Conservation (phyloP, 2,888 invertebrate species). For the Caenorhabditis japonica region DNA sequence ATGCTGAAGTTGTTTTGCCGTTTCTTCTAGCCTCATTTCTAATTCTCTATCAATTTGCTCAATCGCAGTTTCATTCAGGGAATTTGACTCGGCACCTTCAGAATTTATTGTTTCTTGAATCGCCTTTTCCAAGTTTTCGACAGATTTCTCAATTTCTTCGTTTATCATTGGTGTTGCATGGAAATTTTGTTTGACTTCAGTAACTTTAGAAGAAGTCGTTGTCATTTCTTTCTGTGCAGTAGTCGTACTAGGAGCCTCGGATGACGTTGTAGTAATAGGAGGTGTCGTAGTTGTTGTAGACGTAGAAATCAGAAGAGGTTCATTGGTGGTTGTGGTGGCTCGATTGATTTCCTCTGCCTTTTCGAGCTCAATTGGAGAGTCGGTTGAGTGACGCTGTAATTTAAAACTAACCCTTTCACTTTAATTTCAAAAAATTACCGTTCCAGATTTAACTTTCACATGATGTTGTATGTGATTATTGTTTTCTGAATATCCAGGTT, state of each 20-base stretch:
- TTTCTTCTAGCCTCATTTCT: conserved; percentile 39
- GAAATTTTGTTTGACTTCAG: not conserved
- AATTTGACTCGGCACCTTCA: conserved; percentile 2
- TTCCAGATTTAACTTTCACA: conserved; percentile 34
- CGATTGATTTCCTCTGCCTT: conserved; percentile 43
- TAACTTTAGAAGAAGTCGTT: not conserved
- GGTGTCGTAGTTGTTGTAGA: conserved; percentile 1
- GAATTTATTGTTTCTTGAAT: conserved; percentile 29
- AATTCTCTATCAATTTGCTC: conserved; percentile 23
- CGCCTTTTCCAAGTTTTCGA: conserved; percentile 41
- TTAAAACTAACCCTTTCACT: not conserved
- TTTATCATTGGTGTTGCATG: conserved; percentile 2
- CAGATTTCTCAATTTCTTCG: conserved; percentile 43
- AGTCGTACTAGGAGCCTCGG: not conserved
- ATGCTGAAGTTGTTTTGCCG: conserved; percentile 42
- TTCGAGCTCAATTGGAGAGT: conserved; percentile 40
- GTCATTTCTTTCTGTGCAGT: conserved; percentile 1
- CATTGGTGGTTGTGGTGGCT: conserved; percentile 3
- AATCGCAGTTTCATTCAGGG: conserved; percentile 3
- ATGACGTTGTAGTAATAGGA: not conserved
- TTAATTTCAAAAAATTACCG: conserved; percentile 3
- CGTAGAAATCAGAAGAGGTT: conserved; percentile 12
- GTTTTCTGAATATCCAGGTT: too few relatives aligned
- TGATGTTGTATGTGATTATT: conserved; percentile 23
- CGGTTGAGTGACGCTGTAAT: conserved; percentile 41